phyloP scores from a whole-genome alignment of 1,140 invertebrate species.

The Platorchestia sp. region DNA sequence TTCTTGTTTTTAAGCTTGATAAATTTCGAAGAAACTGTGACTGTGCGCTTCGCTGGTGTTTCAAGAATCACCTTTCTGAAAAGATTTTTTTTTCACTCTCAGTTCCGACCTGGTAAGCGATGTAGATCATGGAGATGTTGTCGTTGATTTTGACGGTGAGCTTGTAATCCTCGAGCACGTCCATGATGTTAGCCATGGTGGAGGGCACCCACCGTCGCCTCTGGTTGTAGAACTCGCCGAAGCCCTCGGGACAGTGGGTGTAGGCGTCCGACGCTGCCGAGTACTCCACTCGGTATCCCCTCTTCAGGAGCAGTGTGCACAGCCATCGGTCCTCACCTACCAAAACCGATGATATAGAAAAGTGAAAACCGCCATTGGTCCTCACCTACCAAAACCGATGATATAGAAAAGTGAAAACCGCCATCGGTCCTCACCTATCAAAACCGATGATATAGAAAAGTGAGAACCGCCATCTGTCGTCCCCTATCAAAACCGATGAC shows the following conservation, averaged over 20 bases:
- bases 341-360: neutral
- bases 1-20: too few relatives aligned
- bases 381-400: constrained; percentile 73
- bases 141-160: constrained; percentile 96
- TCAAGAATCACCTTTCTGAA: too few relatives aligned
- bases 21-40: too few relatives aligned
- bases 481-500: constrained; percentile 69
- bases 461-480: constrained; percentile 85
- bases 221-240: constrained; percentile 98
- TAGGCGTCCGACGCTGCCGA: constrained; percentile 98
- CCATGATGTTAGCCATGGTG: constrained; percentile 97
- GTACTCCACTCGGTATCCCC: constrained; percentile 98
- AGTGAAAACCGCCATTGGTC: constrained; percentile 82
- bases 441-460: neutral
- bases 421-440: constrained; percentile 87
- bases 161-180: constrained; percentile 91
- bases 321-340: constrained; percentile 90
- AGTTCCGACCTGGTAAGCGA: constrained; percentile 85
- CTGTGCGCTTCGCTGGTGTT: too few relatives aligned
- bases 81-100: too few relatives aligned
- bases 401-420: constrained; percentile 59
- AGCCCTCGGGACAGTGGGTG: constrained; percentile 94
- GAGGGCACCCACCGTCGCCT: constrained; percentile 96
- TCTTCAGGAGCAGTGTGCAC: constrained; percentile 92
- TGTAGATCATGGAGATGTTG: constrained; percentile 95